Evolutionary conservation across 2,797 vertebrate genomes (phyloP), one percentile per base, ranked within the genome.

Genomic region (Allobates femoralis): DNA sequence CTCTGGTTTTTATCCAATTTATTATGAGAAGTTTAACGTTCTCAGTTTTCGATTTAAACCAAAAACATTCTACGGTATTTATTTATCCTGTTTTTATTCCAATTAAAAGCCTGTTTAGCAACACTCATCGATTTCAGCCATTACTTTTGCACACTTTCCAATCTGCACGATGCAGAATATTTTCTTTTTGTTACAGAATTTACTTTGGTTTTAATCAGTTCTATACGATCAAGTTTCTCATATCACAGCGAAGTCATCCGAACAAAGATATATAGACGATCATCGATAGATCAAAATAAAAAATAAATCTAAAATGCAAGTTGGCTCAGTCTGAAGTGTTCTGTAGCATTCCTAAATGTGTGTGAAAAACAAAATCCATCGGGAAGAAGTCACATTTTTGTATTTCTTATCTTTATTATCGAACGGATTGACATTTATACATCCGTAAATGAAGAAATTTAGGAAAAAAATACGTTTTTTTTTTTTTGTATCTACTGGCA

Each of bases 31-130:
- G n/a, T n/a, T n/a, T n/a, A n/a, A n/a, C n/a, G 21, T n/a, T n/a
- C n/a, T n/a, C n/a, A n/a, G n/a, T n/a, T n/a, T n/a, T n/a, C n/a
- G n/a, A n/a, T n/a, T n/a, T n/a, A n/a, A n/a, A n/a, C n/a, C n/a
- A n/a, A n/a, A n/a, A n/a, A n/a, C 1, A 23, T 23, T 58, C 4
- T n/a, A 58, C 21, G 15, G 15, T 18, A 55, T 55, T 55, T n/a
- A n/a, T n/a, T 58, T 6, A 23, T 64, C 15, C 18, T 30, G 15
- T 30, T 66, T 66, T 66, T 14, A 11, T 19, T 3, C 5, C 86
- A 87, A 89, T 90, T 89, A 89, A 86, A 91, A 90, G 87, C 91
- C 91, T 91, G 93, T 90, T 83, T 90, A 88, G 86, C 86, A 91
- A 73, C 62, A 79, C 23, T 86, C 81, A 83, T 84, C 30, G n/a